A percentile compares a stretch with the other conserved stretches of the same genome.
Evolutionary conservation across 2,888 invertebrate genomes (phyloP).

Genomic region (Folsomia candida): DNA sequence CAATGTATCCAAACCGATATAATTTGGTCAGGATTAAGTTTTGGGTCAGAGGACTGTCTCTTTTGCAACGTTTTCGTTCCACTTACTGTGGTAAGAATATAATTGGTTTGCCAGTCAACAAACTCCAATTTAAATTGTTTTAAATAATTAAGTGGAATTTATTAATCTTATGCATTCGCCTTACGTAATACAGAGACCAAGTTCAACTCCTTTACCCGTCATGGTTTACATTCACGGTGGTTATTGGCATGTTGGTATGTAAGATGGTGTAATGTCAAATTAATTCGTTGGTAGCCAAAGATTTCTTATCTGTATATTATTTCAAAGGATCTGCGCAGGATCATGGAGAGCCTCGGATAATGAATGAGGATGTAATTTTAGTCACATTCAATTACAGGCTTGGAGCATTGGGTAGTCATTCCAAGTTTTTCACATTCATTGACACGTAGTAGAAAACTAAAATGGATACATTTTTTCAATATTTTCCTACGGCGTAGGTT

Average conservation of each 20-base stretch:
- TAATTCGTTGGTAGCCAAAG: no score
- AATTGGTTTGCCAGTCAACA: neutral
- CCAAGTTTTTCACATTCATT: neutral
- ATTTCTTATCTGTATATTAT: no score
- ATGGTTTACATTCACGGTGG: conserved; percentile 38
- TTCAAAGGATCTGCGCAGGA: conserved; percentile 22
- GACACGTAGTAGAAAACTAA: no score
- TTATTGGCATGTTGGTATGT: conserved; percentile 13
- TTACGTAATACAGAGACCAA: conserved; percentile 8
- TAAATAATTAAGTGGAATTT: neutral
- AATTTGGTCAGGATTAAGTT: conserved; percentile 22
- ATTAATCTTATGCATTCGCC: no score
- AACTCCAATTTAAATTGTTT: conserved; percentile 3
- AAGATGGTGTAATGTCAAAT: conserved; percentile 27
- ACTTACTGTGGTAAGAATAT: neutral
- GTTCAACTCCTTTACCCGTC: conserved; percentile 10
- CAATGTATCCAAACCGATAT: conserved; percentile 34
- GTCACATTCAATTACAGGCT: conserved; percentile 34
- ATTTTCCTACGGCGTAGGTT: no score
- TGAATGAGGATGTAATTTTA: conserved; percentile 33
- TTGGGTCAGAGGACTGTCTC: conserved; percentile 32
- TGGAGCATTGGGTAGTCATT: conserved; percentile 31
- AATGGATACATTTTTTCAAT: no score
- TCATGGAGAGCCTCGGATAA: conserved; percentile 32
- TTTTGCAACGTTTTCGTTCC: conserved; percentile 27